Evolutionary conservation across 2,888 invertebrate species (phyloP).

Genomic region (Drosophila barbarae): DNA sequence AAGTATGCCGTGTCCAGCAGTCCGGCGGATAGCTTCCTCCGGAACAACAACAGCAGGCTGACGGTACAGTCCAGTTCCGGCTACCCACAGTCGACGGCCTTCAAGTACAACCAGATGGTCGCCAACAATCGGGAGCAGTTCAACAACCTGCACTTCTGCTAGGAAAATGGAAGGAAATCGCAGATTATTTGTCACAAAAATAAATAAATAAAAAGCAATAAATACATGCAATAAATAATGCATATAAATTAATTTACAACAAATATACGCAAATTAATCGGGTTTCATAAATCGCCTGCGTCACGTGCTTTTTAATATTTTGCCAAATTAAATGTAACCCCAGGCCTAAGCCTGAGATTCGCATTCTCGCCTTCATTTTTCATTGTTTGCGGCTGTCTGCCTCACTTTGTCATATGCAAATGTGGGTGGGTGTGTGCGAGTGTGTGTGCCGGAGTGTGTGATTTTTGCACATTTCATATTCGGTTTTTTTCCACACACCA

Average conservation of each 20-base stretch:
- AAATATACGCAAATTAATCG: constrained; percentile 57
- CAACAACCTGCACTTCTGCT: constrained; percentile 78
- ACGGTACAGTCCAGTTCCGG: constrained; percentile 35
- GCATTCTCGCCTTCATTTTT: constrained; percentile 63
- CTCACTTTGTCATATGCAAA: constrained; percentile 67
- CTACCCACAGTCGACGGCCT: constrained; percentile 35
- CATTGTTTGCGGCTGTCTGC: constrained; percentile 74
- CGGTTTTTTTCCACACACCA: constrained; percentile 60
- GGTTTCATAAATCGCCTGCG: constrained; percentile 62
- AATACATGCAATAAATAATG: constrained; percentile 18
- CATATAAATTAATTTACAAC: constrained; percentile 27
- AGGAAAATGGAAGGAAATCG: constrained; percentile 21
- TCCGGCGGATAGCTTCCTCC: constrained; percentile 61
- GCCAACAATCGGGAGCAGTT: constrained; percentile 77
- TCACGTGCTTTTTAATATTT: constrained; percentile 52
- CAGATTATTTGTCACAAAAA: constrained; percentile 52
- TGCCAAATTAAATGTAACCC: constrained; percentile 62
- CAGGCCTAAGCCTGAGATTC: constrained; percentile 30
- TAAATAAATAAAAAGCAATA: constrained; percentile 20
- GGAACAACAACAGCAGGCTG: constrained; percentile 33
- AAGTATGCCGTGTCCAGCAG: constrained; percentile 63
- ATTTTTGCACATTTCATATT: constrained; percentile 62
- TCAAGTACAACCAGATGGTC: constrained; percentile 77
- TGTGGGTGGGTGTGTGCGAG: constrained; percentile 19
- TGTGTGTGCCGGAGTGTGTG: constrained; percentile 38